Base-by-base conservation (phyloP, 1,140 invertebrate species). In the Heliconius hermathena region DNA sequence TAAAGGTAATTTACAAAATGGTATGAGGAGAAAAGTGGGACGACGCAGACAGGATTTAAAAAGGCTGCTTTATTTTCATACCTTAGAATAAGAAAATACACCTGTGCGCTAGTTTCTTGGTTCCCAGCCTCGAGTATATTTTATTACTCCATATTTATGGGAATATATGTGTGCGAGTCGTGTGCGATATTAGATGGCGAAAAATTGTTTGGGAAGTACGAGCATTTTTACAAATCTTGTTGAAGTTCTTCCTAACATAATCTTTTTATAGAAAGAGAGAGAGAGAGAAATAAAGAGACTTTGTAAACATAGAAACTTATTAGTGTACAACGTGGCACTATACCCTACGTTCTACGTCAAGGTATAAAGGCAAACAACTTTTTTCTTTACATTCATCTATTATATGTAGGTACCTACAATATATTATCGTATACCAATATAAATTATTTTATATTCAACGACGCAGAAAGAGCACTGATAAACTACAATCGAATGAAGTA, bases 21-120 rank as follows among this genome's bases (percentile, higher is more conserved):
- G 60, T 66, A n/a, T 60, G 57, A 60, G 26, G 60, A 66, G 60
- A 66, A 66, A 66, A 66, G 22, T 66, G 26, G 60, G 60, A 66
- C 60, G 60, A 66, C 60, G 60, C 26, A 66, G 60, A 66, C 60
- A 66, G 60, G 60, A 66, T 66, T 66, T 66, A 66, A 66, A 66
- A 66, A 66, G 60, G 60, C 60, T 66, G 60, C 60, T 66, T 66
- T 66, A 66, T 66, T 66, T 66, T 66, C 60, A 66, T 66, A 66
- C 60, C 60, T 66, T 66, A 29, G 26, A 66, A 66, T 66, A 66
- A 66, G 60, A 66, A 66, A 66, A 66, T 66, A 66, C 60, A 66
- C 60, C 60, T 66, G 60, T 66, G 26, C 3, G 60, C 60, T 66
- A 66, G 60, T 66, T 66, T 66, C 60, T 66, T 29, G 60, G 60